Evolutionary conservation across 2,797 vertebrate species (phyloP), one percentile per base, ranked within the genome.

Genomic region (Florisuga fusca): DNA sequence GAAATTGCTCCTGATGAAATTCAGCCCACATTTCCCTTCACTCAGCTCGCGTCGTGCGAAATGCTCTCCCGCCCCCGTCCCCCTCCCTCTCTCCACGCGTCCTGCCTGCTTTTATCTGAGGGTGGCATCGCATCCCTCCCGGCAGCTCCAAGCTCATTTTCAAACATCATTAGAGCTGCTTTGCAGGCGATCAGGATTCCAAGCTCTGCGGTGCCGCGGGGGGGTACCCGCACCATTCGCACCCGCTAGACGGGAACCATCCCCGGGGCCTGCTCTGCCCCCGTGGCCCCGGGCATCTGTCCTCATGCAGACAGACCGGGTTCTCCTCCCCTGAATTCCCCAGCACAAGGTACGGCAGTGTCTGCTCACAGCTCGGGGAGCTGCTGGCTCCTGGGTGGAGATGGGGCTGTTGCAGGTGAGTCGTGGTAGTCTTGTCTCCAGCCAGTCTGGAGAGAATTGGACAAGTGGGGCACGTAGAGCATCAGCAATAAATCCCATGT

Each of bases 211-310:
- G 74, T 31, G 77, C 46, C 18, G 1, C 2, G 31, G 31, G 66
- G 21, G 0, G 3, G 63, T 69, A 78, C 88, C 82, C 68, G 9
- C 6, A 0, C 31, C 73, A 3, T 27, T 57, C 18, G 38, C 7
- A 82, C 86, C 63, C 3, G 5, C 38, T 8, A 13, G 77, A 64
- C 2, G 3, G 59, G 72, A 79, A 38, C 36, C 0, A 0, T 15
- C 46, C 71, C 82, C 0, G 2, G 63, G 38, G 62, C 20, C 27
- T 46, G n/a, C 31, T 1, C 0, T 25, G 61, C 6, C 62, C 33
- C 69, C 0, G 0, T 0, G 4, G 33, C 61, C 64, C 12, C 2
- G 0, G 26, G 12, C 76, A 20, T 54, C 36, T 21, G 1, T 1
- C 34, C 22, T 27, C 7, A 16, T 10, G 23, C 63, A 55, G 57